Percentiles rank a stretch among this genome's conserved stretches.
These are phyloP conservation scores for Centropyge bicolor DNA, from an alignment of 2,797 vertebrate species.

Conservation along the genomic window DNA sequence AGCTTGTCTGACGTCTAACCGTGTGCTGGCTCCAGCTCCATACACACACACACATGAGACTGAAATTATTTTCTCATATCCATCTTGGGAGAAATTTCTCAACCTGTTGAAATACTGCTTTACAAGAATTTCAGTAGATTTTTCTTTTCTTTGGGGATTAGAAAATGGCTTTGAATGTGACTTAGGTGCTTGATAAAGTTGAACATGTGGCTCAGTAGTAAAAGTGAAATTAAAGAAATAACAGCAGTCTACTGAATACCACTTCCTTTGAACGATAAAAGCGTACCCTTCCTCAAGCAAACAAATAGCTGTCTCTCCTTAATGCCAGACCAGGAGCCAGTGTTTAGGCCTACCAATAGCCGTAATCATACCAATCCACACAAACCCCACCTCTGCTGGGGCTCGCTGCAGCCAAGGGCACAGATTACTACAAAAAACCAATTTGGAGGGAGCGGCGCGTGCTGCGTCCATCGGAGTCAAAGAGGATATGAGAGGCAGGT, in stretches of 20 bases:
- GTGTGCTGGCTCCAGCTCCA: not conserved
- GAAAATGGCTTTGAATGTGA: not conserved
- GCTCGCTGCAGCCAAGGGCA: conserved; percentile 57
- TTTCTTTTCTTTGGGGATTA: not conserved
- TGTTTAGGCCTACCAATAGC: conserved; percentile 63
- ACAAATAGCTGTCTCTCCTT: conserved; percentile 19
- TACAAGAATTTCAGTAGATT: not conserved
- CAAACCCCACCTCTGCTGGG: conserved; percentile 42
- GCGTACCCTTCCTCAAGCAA: not conserved
- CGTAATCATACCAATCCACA: conserved; percentile 72
- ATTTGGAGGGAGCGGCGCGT: conserved; percentile 44
- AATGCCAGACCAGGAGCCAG: conserved; percentile 44
- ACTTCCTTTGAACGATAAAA: not conserved
- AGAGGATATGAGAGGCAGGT: conserved; percentile 55
- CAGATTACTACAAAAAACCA: conserved; percentile 59
- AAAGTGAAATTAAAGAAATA: not conserved
- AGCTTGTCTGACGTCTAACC: not conserved
- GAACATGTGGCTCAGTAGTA: not conserved
- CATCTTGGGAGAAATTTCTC: not conserved
- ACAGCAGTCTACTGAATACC: not conserved
- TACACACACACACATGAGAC: not conserved
- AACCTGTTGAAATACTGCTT: not conserved
- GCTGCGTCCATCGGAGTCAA: conserved; percentile 33
- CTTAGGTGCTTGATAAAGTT: not conserved
- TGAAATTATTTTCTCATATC: not conserved